A percentile compares a stretch with the other conserved stretches of the same genome.
These are phyloP conservation scores for Uropsilus gracilis DNA, from an alignment of 2,113 vertebrate genomes.

Conservation along the genomic window DNA sequence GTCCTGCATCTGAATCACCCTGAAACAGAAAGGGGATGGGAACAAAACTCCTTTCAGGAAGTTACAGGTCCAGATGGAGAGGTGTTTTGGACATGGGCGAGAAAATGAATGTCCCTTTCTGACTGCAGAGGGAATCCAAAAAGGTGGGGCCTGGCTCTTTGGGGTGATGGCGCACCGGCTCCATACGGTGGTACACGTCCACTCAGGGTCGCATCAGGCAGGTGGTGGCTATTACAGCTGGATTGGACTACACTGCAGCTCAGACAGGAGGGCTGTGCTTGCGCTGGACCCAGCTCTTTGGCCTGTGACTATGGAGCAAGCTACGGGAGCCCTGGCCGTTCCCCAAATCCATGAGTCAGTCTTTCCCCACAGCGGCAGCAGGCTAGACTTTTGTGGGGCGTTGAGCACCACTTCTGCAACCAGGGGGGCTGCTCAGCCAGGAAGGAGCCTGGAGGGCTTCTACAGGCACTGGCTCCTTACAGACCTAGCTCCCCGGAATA, in stretches of 20 bases:
- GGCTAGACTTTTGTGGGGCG: not conserved
- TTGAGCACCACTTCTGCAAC: not conserved
- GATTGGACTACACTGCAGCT: not conserved
- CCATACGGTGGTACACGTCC: no score
- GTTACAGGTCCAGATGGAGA: not conserved
- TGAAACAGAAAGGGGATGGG: not conserved
- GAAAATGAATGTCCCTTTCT: not conserved
- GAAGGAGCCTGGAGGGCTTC: not conserved
- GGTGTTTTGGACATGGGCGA: not conserved
- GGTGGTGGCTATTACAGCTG: rapidly evolving
- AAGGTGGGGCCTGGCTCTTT: rapidly evolving
- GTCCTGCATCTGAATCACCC: rapidly evolving
- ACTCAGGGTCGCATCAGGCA: rapidly evolving
- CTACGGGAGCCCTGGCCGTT: not conserved
- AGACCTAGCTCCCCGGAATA: not conserved
- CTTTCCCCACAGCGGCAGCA: not conserved
- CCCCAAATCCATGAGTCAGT: not conserved
- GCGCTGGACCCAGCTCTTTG: not conserved
- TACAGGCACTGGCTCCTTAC: not conserved
- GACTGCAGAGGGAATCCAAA: not conserved
- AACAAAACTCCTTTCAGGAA: not conserved
- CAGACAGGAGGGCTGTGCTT: not conserved
- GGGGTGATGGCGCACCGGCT: not conserved
- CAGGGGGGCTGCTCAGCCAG: rapidly evolving
- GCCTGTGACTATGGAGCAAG: not conserved